Evolutionary conservation across 1,140 invertebrate species (phyloP), one percentile per base, ranked within the genome.

Genomic region (Leguminivora glycinivorella): DNA sequence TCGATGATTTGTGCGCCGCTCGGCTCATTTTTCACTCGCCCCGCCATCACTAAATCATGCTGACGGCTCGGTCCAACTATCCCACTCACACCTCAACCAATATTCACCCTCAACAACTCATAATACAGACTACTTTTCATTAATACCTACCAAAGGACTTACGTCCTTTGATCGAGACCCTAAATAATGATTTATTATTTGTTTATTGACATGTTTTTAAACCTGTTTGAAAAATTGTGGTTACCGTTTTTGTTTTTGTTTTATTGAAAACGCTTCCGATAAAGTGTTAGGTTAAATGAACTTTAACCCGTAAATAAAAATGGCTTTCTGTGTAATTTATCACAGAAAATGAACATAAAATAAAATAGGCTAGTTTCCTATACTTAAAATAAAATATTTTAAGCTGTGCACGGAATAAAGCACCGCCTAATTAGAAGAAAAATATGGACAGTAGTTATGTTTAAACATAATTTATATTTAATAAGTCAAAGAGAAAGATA

Each of bases 21-120:
- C 74, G 38, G 68, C 70, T 78, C 70, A 84, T 85, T 85, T 84
- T 84, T 85, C 84, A 85, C 80, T 70, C 82, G 70, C 70, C 72
- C 75, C 68, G 73, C 72, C 75, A 72, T 75, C 75, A 79, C 75
- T 85, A 85, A 85, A 85, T 85, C 84, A 84, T 69, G 71, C 70
- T 74, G 77, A 81, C 82, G 82, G 78, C 76, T 72, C 63, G 40
- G 25, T 43, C 72, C 77, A 76, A 76, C 80, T 78, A 82, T 76
- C 72, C 73, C 70, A 56, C 71, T 71, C 70, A 68, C 22, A 17
- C 4, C n/a, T 17, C 47, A 52, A 19, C 1, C 47, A 17, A 52
- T 22, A 22, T 22, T n/a, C 19, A 22, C 6, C 4, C 19, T 2
- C 19, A 52, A 52, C 7, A 52, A 2, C 19, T 52, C 22, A 52